A percentile compares a stretch with the other conserved stretches of the same genome.
Conservation (phyloP, 2,113 vertebrate genomes). For the Spea bombifrons region DNA sequence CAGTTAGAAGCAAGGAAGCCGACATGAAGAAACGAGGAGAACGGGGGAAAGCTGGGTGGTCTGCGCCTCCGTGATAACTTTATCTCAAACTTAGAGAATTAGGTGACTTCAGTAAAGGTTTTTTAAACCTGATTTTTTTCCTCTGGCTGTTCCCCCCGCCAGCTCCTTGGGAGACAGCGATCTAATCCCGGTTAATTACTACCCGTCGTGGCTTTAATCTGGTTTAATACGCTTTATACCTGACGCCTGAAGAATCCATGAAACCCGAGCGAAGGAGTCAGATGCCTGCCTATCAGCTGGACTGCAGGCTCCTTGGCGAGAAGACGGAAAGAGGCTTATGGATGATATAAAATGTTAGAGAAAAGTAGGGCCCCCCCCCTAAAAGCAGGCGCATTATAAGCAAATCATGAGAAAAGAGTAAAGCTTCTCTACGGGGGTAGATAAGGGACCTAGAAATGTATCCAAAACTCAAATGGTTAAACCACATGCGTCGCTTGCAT, state of each 20-base stretch:
- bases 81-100: background rate
- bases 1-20: background rate
- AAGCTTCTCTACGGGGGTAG: too few relatives aligned
- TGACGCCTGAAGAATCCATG: background rate
- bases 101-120: background rate
- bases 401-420: too few relatives aligned
- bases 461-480: too few relatives aligned
- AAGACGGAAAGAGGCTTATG: background rate
- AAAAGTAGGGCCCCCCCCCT: background rate
- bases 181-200: background rate
- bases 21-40: conserved; percentile 9
- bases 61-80: too few relatives aligned
- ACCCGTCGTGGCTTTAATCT: background rate
- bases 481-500: too few relatives aligned
- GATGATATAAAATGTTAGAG: background rate
- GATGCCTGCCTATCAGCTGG: background rate
- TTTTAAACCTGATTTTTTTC: background rate
- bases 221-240: background rate
- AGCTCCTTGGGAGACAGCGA: background rate
- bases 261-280: background rate
- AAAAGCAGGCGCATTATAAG: too few relatives aligned
- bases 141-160: background rate
- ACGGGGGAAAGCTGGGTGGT: background rate
- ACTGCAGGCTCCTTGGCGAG: background rate
- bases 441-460: too few relatives aligned